A percentile compares a stretch with the other conserved stretches of the same genome.
Conservation (phyloP, 2,113 vertebrate genomes). For the Poicephalus meyeri region DNA sequence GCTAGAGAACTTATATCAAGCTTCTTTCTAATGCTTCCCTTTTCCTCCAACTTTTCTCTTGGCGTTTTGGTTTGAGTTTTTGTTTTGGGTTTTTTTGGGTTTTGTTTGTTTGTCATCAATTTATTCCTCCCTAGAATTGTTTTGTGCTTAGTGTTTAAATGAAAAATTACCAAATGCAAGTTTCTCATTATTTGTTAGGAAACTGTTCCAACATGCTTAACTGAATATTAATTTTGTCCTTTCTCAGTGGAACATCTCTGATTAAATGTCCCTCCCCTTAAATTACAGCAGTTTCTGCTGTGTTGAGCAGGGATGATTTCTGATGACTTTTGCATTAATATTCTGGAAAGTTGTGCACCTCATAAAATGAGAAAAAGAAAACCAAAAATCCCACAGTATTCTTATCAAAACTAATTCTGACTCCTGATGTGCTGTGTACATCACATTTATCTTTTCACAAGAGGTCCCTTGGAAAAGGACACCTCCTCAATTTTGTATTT, state of each 20-base stretch:
- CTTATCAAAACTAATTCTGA: not conserved
- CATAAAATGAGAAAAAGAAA: not conserved
- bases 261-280: not conserved
- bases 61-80: not conserved
- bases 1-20: not conserved
- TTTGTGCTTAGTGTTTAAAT: not conserved
- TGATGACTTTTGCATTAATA: not conserved
- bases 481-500: not conserved
- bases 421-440: not conserved
- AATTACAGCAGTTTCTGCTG: not conserved
- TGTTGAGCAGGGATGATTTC: not conserved
- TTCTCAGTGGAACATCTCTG: not conserved
- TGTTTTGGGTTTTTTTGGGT: not conserved
- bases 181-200: not conserved
- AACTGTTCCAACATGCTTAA: not conserved
- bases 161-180: not conserved
- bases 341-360: not conserved
- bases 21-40: not conserved
- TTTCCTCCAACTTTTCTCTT: not conserved
- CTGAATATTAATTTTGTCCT: constrained; percentile 1
- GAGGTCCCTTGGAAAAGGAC: not conserved
- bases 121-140: not conserved
- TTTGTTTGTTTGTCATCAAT: not conserved
- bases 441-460: not conserved
- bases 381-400: not conserved